A percentile compares a stretch with the other conserved stretches of the same genome.
Evolutionary conservation across 2,113 vertebrate species (phyloP).

Genomic region (Malaclemys terrapin): DNA sequence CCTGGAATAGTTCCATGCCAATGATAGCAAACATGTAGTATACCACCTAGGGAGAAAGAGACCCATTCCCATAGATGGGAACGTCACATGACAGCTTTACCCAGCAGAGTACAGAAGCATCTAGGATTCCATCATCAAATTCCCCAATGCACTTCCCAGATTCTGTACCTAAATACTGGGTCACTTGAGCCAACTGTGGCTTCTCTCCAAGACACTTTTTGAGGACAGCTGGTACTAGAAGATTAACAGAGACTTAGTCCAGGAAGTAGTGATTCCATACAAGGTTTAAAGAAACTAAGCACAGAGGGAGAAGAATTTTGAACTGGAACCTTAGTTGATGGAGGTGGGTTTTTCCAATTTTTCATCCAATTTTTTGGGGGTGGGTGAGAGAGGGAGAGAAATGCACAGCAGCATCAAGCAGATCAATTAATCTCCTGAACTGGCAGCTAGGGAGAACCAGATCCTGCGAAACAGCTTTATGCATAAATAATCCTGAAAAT

Average conservation of each 20-base stretch:
- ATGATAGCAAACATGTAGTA: slow-evolving; percentile 93
- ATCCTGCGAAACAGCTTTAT: not conserved
- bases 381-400: not conserved
- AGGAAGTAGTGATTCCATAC: not conserved
- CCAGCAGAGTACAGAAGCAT: not conserved
- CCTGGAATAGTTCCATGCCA: slow-evolving; percentile 93
- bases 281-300: not conserved
- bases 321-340: not conserved
- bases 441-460: not conserved
- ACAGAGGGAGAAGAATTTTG: not conserved
- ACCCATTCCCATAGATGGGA: not conserved
- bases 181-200: not conserved
- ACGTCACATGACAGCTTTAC: not conserved
- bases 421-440: not conserved
- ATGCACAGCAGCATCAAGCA: not conserved
- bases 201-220: not conserved
- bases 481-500: not conserved
- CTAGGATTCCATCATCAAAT: not conserved
- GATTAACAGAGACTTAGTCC: not conserved
- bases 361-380: not conserved
- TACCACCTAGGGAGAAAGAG: slow-evolving; percentile 81
- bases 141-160: not conserved
- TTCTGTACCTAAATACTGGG: not conserved
- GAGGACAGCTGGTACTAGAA: not conserved
- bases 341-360: not conserved